Conservation (phyloP, 1,140 invertebrate genomes). For the Conus ventricosus region DNA sequence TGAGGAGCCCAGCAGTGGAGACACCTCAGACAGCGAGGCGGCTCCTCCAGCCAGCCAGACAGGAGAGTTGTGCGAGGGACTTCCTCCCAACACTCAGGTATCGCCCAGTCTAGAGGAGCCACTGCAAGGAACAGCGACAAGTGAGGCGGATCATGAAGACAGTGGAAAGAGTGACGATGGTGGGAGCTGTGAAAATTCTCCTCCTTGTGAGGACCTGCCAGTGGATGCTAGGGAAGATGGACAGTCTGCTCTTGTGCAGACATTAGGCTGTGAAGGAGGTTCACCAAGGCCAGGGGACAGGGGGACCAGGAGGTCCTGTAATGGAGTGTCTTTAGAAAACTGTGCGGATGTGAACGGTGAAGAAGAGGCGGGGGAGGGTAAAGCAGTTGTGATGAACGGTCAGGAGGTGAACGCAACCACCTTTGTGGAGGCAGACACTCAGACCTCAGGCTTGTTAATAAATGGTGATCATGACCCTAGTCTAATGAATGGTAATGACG, state of each 20-base stretch:
- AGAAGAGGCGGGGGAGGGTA: background rate
- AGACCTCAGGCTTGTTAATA: background rate
- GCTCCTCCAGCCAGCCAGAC: background rate
- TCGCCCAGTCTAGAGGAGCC: background rate
- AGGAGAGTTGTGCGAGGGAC: background rate
- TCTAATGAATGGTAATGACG: background rate
- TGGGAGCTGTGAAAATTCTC: background rate
- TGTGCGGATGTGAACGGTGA: background rate
- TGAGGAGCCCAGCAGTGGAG: background rate
- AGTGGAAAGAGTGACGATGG: background rate
- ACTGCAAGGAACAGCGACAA: background rate
- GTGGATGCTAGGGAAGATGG: background rate
- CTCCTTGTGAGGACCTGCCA: no score
- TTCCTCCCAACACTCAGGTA: background rate
- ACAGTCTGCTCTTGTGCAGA: background rate
- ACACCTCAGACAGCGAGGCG: background rate
- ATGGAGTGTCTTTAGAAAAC: conserved; percentile 24
- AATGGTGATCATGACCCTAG: background rate
- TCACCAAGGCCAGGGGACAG: background rate
- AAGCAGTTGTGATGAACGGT: conserved; percentile 25
- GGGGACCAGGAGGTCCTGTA: background rate
- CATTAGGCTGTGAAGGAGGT: background rate
- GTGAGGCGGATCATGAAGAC: background rate
- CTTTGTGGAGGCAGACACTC: background rate
- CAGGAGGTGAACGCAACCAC: background rate